Evolutionary conservation across 2,888 invertebrate species (phyloP).

Genomic region (Volucella inanis): DNA sequence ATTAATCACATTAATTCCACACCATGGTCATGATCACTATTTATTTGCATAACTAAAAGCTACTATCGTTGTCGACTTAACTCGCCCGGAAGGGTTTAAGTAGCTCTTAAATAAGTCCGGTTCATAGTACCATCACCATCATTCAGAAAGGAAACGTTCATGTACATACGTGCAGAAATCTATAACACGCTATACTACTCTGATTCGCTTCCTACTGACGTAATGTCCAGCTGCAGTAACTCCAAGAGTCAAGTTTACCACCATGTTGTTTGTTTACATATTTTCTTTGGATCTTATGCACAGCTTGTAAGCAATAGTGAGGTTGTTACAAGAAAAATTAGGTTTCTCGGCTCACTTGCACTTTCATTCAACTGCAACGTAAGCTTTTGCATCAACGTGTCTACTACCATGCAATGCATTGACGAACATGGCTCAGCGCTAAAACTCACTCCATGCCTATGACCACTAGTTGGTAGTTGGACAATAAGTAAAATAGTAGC

Average conservation of each 20-base stretch:
- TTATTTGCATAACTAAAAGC: constrained; percentile 10
- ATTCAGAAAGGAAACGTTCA: constrained; percentile 3
- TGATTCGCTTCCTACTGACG: constrained; percentile 54
- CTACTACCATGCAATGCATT: background rate
- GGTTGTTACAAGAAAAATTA: constrained; percentile 10
- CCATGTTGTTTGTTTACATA: constrained; percentile 18
- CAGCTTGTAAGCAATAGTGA: constrained; percentile 7
- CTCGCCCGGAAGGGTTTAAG: constrained; percentile 6
- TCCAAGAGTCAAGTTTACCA: constrained; percentile 56
- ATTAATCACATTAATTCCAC: background rate
- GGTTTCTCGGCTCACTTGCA: constrained; percentile 44
- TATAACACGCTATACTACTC: background rate
- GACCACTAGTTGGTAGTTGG: constrained; percentile 30
- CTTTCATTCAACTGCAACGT: constrained; percentile 13
- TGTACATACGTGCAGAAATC: background rate
- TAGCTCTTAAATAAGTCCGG: background rate
- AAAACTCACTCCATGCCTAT: background rate
- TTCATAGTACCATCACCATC: background rate
- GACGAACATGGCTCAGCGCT: background rate
- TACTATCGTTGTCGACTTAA: background rate
- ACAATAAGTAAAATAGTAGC: constrained; percentile 34
- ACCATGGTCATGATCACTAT: background rate
- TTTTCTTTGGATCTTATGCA: background rate
- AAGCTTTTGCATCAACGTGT: constrained; percentile 4
- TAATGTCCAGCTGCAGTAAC: constrained; percentile 20